Base-by-base conservation (phyloP, 2,797 vertebrate genomes). In the Cynodonichthys magdalenae region DNA sequence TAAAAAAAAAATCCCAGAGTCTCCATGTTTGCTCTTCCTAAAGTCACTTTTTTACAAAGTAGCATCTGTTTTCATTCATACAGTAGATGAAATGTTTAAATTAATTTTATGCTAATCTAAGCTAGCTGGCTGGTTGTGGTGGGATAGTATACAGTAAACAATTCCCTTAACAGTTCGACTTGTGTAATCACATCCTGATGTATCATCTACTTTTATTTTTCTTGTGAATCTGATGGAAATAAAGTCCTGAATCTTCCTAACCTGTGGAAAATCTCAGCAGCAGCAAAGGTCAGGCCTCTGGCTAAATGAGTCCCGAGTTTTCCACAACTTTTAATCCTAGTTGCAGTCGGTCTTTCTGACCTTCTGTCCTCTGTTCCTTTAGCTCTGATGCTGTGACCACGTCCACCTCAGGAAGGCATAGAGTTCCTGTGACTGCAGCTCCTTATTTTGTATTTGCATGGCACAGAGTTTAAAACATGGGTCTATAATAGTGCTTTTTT, bases 381-480 rank as follows among this genome's bases (percentile, higher is more conserved):
- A 2, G 51, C 39, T 54, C 55, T 0, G 29, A 63, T 54, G 66
- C 49, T 17, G 49, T 31, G 29, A 46, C 53, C 31, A 61, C 24
- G 53, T 68, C 74, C 53, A 68, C 71, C 71, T 78, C 77, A 51
- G 41, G 51, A 67, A 54, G 28, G 15, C 46, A 36, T 6, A 14
- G 61, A 81, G 80, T 73, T 57, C 67, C 41, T 59, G 70, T 70
- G 53, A 80, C 56, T 69, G 57, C 57, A 63, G 64, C 71, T 68
- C 42, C 39, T 69, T 39, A 45, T 62, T 63, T 73, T 63, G 51
- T 65, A 41, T 69, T 74, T 83, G 85, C 85, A 86, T 81, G 85
- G 75, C 74, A 63, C 61, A 62, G 41, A 71, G 69, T 67, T 39
- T 63, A 0, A 69, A 73, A 51, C 17, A 0, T 36, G 60, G 48